Base-by-base conservation (phyloP, 2,888 invertebrate genomes). In the Abrostola triplasia region DNA sequence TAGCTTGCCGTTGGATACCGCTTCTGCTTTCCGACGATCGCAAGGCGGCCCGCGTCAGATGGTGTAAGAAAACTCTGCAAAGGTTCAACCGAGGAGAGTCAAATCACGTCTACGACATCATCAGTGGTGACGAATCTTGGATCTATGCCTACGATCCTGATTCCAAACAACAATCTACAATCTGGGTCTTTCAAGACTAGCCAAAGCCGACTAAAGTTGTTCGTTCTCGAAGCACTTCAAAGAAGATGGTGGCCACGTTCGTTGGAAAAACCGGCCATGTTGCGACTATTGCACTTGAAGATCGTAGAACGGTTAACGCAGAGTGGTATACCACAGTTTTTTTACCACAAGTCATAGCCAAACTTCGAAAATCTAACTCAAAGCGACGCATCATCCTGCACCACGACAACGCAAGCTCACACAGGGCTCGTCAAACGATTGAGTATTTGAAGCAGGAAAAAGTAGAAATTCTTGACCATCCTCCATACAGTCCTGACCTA, bases 61-160 rank as follows among this genome's bases (percentile, higher is more conserved):
- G 70, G 62, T 73, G 66, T 64, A 57, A 53, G 47, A 62, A 68
- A 66, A 70, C 61, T 53, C 63, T 58, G 53, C 40, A 65, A 65
- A 65, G 60, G 53, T 61, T 75, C 73, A 59, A 74, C 64, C 62
- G 56, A 65, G 67, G 58, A 58, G 49, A 50, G 49, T 42, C 41
- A 58, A 58, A 75, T 67, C 52, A 66, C 63, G 70, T 75, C 50
- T 76, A 75, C 60, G 59, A 73, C 60, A 75, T 75, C 62, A 69
- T 72, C 62, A 75, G 61, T 62, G 75, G 66, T 74, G 67, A 76
- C 61, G 70, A 80, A 76, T 75, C 72, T 67, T 77, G 70, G 70
- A 73, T 75, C 49, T 74, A 66, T 64, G 65, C 56, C 12, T 67
- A 75, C 56, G 54, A 67, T 51, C 72, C 69, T 12, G 70, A 70